Conservation (phyloP, 2,888 invertebrate species). For the Leptarthrus brevirostris region DNA sequence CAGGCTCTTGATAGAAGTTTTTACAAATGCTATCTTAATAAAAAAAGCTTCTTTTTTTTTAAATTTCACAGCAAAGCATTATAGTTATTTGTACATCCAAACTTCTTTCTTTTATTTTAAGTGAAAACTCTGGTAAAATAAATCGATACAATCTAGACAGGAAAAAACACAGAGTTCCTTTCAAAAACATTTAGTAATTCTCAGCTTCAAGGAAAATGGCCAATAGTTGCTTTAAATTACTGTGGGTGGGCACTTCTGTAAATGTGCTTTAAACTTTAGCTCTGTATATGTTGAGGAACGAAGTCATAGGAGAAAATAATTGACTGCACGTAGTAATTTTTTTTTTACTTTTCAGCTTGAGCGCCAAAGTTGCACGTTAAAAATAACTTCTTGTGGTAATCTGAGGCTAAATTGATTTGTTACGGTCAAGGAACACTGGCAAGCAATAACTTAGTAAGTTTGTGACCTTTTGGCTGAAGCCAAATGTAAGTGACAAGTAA, state of each 20-base stretch:
- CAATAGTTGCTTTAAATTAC: conserved; percentile 39
- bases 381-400: conserved; percentile 42
- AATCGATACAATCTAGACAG: conserved; percentile 7
- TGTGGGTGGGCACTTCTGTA: conserved; percentile 38
- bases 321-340: conserved; percentile 22
- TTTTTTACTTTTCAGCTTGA: background rate
- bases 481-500: conserved; percentile 37
- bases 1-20: no score
- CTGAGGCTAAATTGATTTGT: conserved; percentile 37
- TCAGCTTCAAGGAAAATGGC: conserved; percentile 32
- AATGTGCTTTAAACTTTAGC: conserved; percentile 20
- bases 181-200: conserved; percentile 26
- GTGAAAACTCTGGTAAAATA: background rate
- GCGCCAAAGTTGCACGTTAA: conserved; percentile 22
- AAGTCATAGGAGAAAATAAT: conserved; percentile 26
- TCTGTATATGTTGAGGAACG: background rate
- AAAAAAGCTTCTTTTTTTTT: no score
- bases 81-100: background rate
- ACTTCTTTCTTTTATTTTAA: background rate
- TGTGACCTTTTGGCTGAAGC: background rate
- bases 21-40: no score
- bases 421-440: conserved; percentile 38
- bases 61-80: no score
- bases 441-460: conserved; percentile 27
- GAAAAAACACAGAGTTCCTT: conserved; percentile 14